Evolutionary conservation across 2,888 invertebrate genomes (phyloP), one percentile per base, ranked within the genome.

Genomic region (Diplazon laetatorius): DNA sequence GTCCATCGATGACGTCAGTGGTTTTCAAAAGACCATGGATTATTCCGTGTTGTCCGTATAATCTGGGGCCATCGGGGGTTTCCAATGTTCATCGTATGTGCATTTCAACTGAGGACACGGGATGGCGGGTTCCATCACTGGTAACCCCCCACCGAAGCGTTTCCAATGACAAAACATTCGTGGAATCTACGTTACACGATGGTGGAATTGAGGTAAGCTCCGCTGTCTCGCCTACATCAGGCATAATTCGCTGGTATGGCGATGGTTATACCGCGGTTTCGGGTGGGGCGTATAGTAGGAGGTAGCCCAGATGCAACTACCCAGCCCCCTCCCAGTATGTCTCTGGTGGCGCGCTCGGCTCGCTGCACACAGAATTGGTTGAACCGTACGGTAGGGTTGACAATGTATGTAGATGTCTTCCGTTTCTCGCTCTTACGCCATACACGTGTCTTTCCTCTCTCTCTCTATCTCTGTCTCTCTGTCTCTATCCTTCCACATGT

Each of bases 211-310:
- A 73, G 84, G 84, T 85, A 86, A 85, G 86, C 84, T 82, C 82
- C 78, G 60, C 71, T 75, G 76, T 81, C 79, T 71, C 78, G 80
- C 83, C 85, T 85, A 75, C 85, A 86, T 82, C 84, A 84, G 82
- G 83, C 83, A 85, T 85, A 84, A 86, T 86, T 85, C 81, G 82
- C 74, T 46, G 50, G 65, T 48, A 71, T 65, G 14, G 65, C 46
- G 62, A 52, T 62, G 55, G 60, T 66, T 44, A 42, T 35, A 18
- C 39, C 25, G 48, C 46, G 37, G 63, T 30, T 59, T 65, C 14
- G 57, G 25, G n/a, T n/a, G n/a, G n/a, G n/a, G n/a, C n/a, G n/a
- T n/a, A n/a, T n/a, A 12, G 30, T 44, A 14, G 73, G 9, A 37
- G 30, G 52, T 16, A 65, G 44, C 50, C 25, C 14, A 30, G 52